phyloP scores from a whole-genome alignment of 2,888 invertebrate species.

The Lasioglossum leucozonium region DNA sequence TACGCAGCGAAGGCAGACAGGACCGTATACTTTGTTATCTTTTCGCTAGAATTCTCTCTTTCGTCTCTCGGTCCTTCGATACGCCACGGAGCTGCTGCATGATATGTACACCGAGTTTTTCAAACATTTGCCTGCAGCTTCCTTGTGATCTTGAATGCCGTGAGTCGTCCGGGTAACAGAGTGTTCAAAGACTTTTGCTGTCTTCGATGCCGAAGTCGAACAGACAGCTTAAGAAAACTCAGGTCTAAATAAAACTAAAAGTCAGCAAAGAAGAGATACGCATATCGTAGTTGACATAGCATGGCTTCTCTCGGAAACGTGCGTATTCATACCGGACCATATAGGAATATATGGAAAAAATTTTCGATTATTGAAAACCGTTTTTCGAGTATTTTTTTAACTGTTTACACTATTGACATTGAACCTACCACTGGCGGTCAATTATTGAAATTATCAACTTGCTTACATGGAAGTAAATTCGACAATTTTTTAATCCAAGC shows the following conservation, averaged over 20 bases:
- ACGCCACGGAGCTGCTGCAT: background rate
- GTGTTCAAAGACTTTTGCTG: background rate
- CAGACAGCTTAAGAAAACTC: background rate
- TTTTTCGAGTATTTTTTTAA: no score
- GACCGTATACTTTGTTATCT: conserved; percentile 66
- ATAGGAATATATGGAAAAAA: no score
- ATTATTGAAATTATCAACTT: no score
- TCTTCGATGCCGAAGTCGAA: background rate
- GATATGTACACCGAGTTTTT: conserved; percentile 32
- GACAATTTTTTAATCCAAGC: no score
- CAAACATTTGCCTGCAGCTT: conserved; percentile 32
- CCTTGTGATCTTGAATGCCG: conserved; percentile 21
- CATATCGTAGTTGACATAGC: no score
- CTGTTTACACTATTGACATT: no score
- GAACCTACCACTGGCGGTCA: no score
- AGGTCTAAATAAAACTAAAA: background rate
- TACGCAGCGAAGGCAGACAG: conserved; percentile 23
- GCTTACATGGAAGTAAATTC: no score
- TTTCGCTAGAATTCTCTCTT: conserved; percentile 19
- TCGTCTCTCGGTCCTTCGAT: conserved; percentile 26
- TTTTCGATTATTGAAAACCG: no score
- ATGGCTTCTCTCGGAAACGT: no score
- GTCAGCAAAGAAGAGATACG: background rate
- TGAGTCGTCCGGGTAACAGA: background rate
- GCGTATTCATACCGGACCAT: no score